Base-by-base conservation (phyloP, 1,140 invertebrate species). In the Belonocnema kinseyi region DNA sequence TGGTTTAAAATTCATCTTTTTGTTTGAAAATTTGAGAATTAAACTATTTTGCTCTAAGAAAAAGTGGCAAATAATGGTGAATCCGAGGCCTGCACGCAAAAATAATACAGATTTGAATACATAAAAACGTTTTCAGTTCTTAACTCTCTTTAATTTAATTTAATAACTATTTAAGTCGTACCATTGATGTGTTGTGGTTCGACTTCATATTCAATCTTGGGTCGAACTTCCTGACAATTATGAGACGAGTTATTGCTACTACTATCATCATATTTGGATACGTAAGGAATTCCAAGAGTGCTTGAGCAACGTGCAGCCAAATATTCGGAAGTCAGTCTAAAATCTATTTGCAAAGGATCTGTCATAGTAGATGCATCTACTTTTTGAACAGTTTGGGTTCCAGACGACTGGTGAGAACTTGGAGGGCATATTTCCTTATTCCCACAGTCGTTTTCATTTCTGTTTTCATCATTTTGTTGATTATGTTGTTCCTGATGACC, bases 351-450 rank as follows among this genome's bases (percentile, higher is more conserved):
- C 40, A 91, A 72, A 0, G 92, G 91, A 85, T 93, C 92, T 8
- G 92, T 93, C 92, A 93, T 93, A 1, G 92, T 93, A 1, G 92
- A 89, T 3, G 88, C 92, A 80, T 93, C 92, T 10, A 92, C 91
- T 84, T 92, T 92, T 17, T 92, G 88, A 54, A 89, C 85, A 0
- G 88, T 90, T 72, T 91, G 88, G 0, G 87, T 89, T 10, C 83
- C 83, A 4, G 87, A 90, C 13, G 87, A 88, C 26, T 90, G 89
- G 19, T 87, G 85, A n/a, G 86, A 82, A 52, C 86, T 82, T 19
- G 82, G 81, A 8, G 85, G 71, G 50, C 86, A 87, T 0, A 83
- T 77, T 77, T 91, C 89, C 53, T 91, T 91, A 74, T 89, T 89
- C 14, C 85, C 82, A 33, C 86, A 90, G 77, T 86, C 85, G 71